A percentile compares a stretch with the other conserved stretches of the same genome.
These are phyloP conservation scores for Grapholita molesta DNA, from an alignment of 1,140 invertebrate genomes.

Conservation along the genomic window DNA sequence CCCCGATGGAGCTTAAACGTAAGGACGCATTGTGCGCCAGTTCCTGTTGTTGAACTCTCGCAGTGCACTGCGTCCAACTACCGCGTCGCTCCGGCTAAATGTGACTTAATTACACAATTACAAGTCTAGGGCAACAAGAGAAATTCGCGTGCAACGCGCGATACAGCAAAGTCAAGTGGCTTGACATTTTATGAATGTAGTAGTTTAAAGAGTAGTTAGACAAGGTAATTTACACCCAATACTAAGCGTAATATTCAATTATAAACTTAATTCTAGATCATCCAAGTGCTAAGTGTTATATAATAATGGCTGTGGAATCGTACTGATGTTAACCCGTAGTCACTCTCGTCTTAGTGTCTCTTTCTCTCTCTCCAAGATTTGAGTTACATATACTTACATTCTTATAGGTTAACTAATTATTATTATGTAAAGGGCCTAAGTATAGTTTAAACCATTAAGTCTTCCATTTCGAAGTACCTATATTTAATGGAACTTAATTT, in stretches of 20 bases:
- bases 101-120: neutral
- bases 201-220: constrained; percentile 28
- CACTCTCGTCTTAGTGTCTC: constrained; percentile 51
- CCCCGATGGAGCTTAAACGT: neutral
- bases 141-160: neutral
- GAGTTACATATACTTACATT: constrained; percentile 46
- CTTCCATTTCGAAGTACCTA: constrained; percentile 67
- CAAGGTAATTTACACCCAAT: constrained; percentile 30
- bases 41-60: neutral
- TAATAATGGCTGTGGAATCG: constrained; percentile 74
- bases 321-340: constrained; percentile 70
- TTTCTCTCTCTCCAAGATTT: constrained; percentile 53
- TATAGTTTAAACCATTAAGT: constrained; percentile 71
- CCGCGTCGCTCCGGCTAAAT: neutral
- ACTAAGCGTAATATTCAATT: constrained; percentile 41
- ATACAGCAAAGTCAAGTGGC: neutral
- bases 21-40: neutral
- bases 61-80: neutral
- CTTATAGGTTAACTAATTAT: constrained; percentile 47
- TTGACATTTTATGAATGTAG: constrained; percentile 17
- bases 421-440: constrained; percentile 60
- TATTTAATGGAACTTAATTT: constrained; percentile 52
- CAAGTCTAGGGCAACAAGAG: neutral
- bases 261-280: constrained; percentile 47
- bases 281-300: constrained; percentile 68